Base-by-base conservation (phyloP, 2,888 invertebrate genomes). In the Epistrophe grossulariae region DNA sequence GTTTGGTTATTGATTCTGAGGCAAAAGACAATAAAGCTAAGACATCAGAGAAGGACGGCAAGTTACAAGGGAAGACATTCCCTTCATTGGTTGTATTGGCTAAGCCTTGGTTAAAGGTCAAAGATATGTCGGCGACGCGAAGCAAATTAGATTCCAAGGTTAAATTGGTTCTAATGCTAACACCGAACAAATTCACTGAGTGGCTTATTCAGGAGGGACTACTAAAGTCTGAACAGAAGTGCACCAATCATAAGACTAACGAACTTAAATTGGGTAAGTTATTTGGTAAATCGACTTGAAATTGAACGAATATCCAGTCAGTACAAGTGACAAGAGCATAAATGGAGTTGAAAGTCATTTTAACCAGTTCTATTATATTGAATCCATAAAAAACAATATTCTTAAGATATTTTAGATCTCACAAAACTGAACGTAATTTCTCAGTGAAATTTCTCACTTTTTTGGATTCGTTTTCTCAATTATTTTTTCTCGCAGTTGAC, bases 201-300 rank as follows among this genome's bases (percentile, higher is more conserved):
- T 98, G 97, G 97, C 94, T 98, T 70, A 96, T 98, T 80, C 97
- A 97, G 91, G 96, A 97, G 91, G 97, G 97, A 0, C 91, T 97
- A 1, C 95, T 98, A 3, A 94, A 96, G 45, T 95, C 97, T 0
- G 97, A 97, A 90, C 97, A 97, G 91, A 95, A 94, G 91, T 97
- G 98, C 90, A 93, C 94, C 0, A 93, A 95, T 71, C 97, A 97
- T 91, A 92, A 94, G 1, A 94, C 94, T 70, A 94, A 94, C 84
- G 96, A 96, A 89, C 93, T 97, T 0, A 97, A 97, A 91, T 93
- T 98, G 8, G 96, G 96, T 94, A 79, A 91, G 93, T 64, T 91
- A 6, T 52, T 24, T 52, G 0, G 17, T 10, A 90, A 13, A 13
- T 52, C 13, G 13, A 6, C 1, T 17, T 4, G 0, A 19, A 10